Conservation (phyloP, 2,888 invertebrate species). For the Tiliacea aurago region DNA sequence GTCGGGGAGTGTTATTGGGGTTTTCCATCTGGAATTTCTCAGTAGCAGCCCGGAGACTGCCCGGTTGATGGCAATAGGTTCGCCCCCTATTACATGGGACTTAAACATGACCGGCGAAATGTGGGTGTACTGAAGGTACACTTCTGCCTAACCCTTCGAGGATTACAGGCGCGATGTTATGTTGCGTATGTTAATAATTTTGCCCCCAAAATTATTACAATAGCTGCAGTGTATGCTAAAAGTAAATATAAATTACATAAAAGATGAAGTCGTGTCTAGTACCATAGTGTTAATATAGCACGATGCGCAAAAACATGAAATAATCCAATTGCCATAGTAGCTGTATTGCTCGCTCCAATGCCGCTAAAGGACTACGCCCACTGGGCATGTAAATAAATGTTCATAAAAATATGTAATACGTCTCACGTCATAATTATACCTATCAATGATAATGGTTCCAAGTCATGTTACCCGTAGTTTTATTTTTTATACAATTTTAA, state of each 20-base stretch:
- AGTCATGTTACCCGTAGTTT: conserved; percentile 28
- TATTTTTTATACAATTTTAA: not conserved
- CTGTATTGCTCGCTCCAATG: conserved; percentile 21
- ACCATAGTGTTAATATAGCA: conserved; percentile 4
- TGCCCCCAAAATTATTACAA: no score
- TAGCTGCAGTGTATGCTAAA: not conserved
- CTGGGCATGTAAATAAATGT: conserved; percentile 35
- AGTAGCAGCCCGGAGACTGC: not conserved
- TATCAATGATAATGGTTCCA: not conserved
- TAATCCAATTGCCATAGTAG: conserved; percentile 49
- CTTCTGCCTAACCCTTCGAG: not conserved
- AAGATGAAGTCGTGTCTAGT: not conserved
- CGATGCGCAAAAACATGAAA: conserved; percentile 29
- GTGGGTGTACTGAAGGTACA: not conserved
- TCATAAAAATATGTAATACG: conserved; percentile 3
- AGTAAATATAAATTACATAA: not conserved
- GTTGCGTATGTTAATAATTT: not conserved
- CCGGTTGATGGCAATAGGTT: not conserved
- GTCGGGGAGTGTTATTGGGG: not conserved
- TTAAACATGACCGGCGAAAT: not conserved
- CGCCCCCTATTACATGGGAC: not conserved
- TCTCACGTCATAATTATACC: not conserved
- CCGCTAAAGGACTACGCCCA: conserved; percentile 43
- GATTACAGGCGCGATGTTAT: no score
- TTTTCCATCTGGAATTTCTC: not conserved